Base-by-base conservation (phyloP, 2,113 vertebrate species). In the Centropus bengalensis region DNA sequence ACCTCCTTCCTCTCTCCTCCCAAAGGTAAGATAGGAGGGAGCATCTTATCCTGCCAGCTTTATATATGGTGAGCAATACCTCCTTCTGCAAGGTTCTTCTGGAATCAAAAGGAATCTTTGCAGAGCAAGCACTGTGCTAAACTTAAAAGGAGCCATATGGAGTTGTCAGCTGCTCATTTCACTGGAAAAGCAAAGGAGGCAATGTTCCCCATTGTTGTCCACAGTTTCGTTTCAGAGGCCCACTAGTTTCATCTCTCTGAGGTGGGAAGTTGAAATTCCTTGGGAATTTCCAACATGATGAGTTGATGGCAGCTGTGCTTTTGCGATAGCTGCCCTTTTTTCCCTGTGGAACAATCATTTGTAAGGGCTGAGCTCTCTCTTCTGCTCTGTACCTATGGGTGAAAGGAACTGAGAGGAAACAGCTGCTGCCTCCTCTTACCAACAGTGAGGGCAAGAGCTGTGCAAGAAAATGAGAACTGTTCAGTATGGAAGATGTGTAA, bases 121-220 rank as follows among this genome's bases (percentile, higher is more conserved):
- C 62, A 77, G 70, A 91, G 38, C 32, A 82, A 55, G 59, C 32
- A 67, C 23, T 52, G 47, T 9, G 5, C 42, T 62, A 59, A 66
- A 73, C 19, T 76, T 87, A 67, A 85, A 59, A 92, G 33, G 59
- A 92, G 14, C 71, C 59, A n/a, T 70, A 59, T 70, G 78, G 87
- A 77, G 32, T 77, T 86, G 45, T 82, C 85, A 94, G 66, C 70
- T 88, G 63, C 51, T 87, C 44, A 24, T 82, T 92, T 79, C 42
- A n/a, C 17, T 88, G 14, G 60, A 81, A 95, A 60, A 38, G 28
- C n/a, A 63, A 62, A 16, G 21, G 36, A 67, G 69, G 11, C 32
- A 81, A 51, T 0, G 1, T 67, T 62, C 23, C 32, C 18, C 13
- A 42, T 85, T 24, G 6, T 11, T 10, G 76, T 62, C 28, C 52